A percentile compares a stretch with the other conserved stretches of the same genome.
These are phyloP conservation scores for Ginglymostoma cirratum DNA, from an alignment of 2,113 vertebrate genomes.

Conservation along the genomic window DNA sequence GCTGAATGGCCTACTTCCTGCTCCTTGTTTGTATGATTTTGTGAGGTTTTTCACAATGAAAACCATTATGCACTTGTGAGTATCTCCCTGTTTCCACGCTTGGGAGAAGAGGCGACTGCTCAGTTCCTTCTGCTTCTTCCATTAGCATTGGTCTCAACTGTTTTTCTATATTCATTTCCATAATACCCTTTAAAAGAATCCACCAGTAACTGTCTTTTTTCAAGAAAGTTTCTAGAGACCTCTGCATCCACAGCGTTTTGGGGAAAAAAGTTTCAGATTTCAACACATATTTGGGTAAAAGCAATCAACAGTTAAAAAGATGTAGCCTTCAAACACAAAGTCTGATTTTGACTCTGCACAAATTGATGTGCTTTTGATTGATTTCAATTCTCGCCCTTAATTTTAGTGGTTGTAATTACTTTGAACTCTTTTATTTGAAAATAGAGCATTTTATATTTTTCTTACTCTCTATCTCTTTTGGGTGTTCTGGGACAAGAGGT, in stretches of 20 bases:
- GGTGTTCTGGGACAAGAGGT: neutral
- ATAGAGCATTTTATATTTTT: neutral
- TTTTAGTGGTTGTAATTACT: neutral
- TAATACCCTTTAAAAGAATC: neutral
- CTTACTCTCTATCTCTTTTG: neutral
- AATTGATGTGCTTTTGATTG: too few relatives aligned
- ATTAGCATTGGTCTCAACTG: neutral
- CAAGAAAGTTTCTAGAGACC: neutral
- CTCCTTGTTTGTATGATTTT: neutral
- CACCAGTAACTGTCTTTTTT: neutral
- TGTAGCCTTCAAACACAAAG: neutral
- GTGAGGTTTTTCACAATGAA: neutral
- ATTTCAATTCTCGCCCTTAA: neutral
- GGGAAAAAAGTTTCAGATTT: neutral
- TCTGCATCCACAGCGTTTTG: neutral
- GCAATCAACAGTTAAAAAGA: neutral
- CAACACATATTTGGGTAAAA: neutral
- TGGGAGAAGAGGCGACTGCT: neutral
- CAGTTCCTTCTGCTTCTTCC: neutral
- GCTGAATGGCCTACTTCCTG: too few relatives aligned
- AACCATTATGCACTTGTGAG: neutral
- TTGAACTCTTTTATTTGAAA: neutral
- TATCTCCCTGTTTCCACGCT: neutral
- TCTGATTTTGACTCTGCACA: too few relatives aligned
- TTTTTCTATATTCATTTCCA: neutral